These are phyloP conservation scores for Caenorhabditis inopinata DNA, from an alignment of 1,140 invertebrate genomes.

Conservation along the genomic window DNA sequence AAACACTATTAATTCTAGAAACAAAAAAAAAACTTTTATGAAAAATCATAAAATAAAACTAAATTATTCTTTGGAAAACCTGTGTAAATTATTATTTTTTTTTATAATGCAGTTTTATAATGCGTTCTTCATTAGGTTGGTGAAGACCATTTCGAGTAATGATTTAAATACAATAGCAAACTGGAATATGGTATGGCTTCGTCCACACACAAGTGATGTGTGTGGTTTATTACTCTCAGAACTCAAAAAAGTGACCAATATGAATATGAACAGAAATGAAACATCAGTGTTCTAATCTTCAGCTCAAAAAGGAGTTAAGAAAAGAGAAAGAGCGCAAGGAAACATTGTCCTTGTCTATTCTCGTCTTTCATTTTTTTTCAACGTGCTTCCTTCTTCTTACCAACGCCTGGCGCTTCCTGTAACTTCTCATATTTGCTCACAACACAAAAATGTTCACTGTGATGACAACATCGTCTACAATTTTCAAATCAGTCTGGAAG, in stretches of 20 bases:
- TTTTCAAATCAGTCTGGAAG: not conserved
- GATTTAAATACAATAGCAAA: no score
- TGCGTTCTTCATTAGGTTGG: no score
- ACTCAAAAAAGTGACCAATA: not conserved
- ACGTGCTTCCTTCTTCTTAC: not conserved
- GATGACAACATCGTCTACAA: not conserved
- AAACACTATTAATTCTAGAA: no score
- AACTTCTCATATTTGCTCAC: not conserved
- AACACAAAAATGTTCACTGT: not conserved
- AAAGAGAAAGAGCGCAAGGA: not conserved
- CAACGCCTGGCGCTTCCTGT: conserved; percentile 16
- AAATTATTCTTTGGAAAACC: no score
- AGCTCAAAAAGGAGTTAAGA: conserved; percentile 18
- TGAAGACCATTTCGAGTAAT: no score
- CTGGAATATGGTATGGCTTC: no score
- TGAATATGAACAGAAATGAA: not conserved
- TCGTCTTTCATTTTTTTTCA: conserved; percentile 22
- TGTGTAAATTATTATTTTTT: no score
- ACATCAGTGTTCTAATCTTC: conserved; percentile 12
- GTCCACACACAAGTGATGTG: no score
- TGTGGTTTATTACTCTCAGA: no score
- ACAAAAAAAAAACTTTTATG: no score
- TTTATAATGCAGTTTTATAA: no score
- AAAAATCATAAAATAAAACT: no score
- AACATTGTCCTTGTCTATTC: conserved; percentile 28